phyloP scores from a whole-genome alignment of 2,888 invertebrate species.

The Ichneumoninae sp. region DNA sequence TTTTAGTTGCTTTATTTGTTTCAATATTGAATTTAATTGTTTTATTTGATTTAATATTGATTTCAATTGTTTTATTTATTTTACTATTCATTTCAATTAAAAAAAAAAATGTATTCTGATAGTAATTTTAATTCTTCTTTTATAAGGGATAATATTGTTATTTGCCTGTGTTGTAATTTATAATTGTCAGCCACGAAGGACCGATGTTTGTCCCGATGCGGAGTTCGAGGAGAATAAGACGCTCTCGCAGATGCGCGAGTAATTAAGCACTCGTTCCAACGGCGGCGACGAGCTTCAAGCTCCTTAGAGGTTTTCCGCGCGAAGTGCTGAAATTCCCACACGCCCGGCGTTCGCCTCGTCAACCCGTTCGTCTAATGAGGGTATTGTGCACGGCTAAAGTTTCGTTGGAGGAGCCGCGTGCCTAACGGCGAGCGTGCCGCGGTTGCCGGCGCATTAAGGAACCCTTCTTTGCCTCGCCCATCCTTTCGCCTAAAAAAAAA shows the following conservation, averaged over 20 bases:
- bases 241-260: slow-evolving; percentile 58
- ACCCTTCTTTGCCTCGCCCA: neutral
- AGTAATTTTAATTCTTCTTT: neutral
- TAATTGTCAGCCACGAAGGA: neutral
- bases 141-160: neutral
- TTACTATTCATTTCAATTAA: neutral
- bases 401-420: slow-evolving; percentile 65
- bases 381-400: slow-evolving; percentile 71
- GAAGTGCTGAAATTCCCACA: slow-evolving; percentile 79
- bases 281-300: slow-evolving; percentile 70
- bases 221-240: neutral
- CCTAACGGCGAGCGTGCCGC: slow-evolving; percentile 3
- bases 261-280: slow-evolving; percentile 75
- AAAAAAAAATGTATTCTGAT: neutral
- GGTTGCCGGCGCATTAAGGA: slow-evolving; percentile 14
- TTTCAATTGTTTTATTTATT: neutral
- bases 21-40: too few species aligned
- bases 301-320: slow-evolving; percentile 78
- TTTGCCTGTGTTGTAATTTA: neutral
- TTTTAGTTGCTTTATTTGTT: neutral
- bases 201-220: neutral
- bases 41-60: neutral
- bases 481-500: neutral
- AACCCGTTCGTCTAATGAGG: slow-evolving; percentile 76
- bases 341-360: slow-evolving; percentile 72